Evolutionary conservation across 2,797 vertebrate genomes (phyloP), one percentile per base, ranked within the genome.

Genomic region (Xerus rutilus): DNA sequence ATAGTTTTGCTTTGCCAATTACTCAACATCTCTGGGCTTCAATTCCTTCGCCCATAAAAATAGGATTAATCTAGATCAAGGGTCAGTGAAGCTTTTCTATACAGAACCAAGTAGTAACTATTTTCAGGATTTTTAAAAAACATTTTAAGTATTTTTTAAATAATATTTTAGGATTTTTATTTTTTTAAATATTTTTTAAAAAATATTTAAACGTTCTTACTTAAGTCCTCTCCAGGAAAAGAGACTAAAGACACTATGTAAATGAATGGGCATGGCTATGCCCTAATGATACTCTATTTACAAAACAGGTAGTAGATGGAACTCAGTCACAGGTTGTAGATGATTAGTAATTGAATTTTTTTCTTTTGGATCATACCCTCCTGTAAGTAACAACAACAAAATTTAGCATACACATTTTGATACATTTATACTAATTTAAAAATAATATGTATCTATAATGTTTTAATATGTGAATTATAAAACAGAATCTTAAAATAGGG

Each of bases 261-360:
- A 84, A 79, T 43, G 21, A 85, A 28, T 57, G 39, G 13, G 5
- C 32, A 1, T 79, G 65, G 23, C 74, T 85, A 8, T 47, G n/a
- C 74, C n/a, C 65, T 88, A 85, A 81, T 87, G 52, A 89, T 81
- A 67, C 3, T 54, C 79, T 79, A 91, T 91, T 86, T 54, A 87
- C 47, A 76, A 81, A 95, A 49, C 28, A 82, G 45, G 28, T 77
- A 21, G 49, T n/a, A 49, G 17, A 35, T 7, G 86, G 52, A 92
- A 62, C 52, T 64, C 70, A 73, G 74, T 83, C 7, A 47, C 59
- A 69, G 43, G 23, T 54, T 5, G 20, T 65, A 35, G 69, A n/a
- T 67, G 52, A 69, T 91, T 86, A 86, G 49, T 65, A 32, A 89
- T 89, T 74, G 14, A 92, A 88, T 35, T 20, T 72, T 32, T 57